Evolutionary conservation across 2,888 invertebrate genomes (phyloP).

Genomic region (Myathropa florea): DNA sequence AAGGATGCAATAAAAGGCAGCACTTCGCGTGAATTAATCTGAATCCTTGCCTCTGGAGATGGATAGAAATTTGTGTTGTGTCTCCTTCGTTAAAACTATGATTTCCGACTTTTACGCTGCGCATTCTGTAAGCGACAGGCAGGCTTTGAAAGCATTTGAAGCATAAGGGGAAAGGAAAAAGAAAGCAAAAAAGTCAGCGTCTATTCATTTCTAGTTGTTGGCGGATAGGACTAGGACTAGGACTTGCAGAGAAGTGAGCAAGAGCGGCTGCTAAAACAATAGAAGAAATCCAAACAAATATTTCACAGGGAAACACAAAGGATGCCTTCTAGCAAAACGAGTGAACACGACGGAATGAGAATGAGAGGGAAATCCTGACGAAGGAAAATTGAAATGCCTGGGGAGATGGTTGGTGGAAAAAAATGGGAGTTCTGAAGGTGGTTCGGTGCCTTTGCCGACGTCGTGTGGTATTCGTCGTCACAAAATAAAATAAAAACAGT

Average conservation of each 20-base stretch:
- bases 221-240: too few species aligned
- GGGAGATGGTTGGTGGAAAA: background rate
- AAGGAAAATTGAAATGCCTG: slow-evolving; percentile 32
- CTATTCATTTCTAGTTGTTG: background rate
- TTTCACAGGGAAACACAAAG: slow-evolving; percentile 47
- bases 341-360: slow-evolving; percentile 24
- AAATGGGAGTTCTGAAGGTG: background rate
- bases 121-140: too few species aligned
- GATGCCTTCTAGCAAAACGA: slow-evolving; percentile 50
- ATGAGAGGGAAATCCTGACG: slow-evolving; percentile 41
- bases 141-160: background rate
- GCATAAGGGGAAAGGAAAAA: background rate
- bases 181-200: background rate
- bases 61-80: background rate
- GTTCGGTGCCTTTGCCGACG: background rate
- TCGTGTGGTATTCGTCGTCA: background rate
- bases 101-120: background rate
- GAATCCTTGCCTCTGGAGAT: background rate
- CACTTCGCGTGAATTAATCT: slow-evolving; percentile 28
- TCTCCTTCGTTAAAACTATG: background rate
- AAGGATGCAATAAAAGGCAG: background rate
- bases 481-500: slow-evolving; percentile 26
- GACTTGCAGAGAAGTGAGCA: too few species aligned
- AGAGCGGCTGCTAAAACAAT: slow-evolving; percentile 9
- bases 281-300: slow-evolving; percentile 32